Percentiles rank a stretch among this genome's conserved stretches.
These are phyloP conservation scores for Julus scanicus DNA, from an alignment of 2,888 invertebrate species.

Conservation along the genomic window DNA sequence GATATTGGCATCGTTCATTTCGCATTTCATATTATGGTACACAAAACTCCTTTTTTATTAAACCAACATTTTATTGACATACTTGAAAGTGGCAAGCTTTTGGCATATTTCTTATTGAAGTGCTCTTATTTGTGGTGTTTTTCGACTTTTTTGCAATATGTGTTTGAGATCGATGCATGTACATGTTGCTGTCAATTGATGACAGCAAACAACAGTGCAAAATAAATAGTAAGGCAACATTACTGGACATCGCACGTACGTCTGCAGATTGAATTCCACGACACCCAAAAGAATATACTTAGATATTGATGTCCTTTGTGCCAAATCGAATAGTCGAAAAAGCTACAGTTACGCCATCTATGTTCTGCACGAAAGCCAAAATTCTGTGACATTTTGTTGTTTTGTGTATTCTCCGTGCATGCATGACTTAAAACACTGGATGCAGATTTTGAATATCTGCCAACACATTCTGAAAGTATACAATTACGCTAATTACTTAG, in stretches of 20 bases:
- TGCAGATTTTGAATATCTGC: not conserved
- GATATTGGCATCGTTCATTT: not conserved
- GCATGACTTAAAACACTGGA: not conserved
- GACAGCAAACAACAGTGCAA: not conserved
- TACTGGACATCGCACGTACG: slow-evolving; percentile 9
- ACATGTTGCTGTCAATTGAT: slow-evolving; percentile 6
- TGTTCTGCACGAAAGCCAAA: not conserved
- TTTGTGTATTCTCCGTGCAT: not conserved
- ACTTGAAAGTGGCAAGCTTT: not conserved
- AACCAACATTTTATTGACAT: not conserved
- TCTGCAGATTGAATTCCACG: not conserved
- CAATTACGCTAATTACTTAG: not conserved
- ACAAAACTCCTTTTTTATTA: not conserved
- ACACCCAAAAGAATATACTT: no score
- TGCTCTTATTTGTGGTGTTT: not conserved
- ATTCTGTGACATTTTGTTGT: not conserved
- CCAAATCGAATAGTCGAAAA: no score
- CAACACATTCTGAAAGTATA: not conserved
- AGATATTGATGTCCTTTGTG: no score
- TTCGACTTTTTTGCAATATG: not conserved
- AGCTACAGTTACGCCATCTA: not conserved
- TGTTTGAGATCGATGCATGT: not conserved
- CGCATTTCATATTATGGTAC: not conserved
- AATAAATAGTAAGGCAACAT: slow-evolving; percentile 14
- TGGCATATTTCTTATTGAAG: not conserved